A percentile compares a stretch with the other conserved stretches of the same genome.
phyloP scores from a whole-genome alignment of 2,113 vertebrate species.

The Oreochromis niloticus region DNA sequence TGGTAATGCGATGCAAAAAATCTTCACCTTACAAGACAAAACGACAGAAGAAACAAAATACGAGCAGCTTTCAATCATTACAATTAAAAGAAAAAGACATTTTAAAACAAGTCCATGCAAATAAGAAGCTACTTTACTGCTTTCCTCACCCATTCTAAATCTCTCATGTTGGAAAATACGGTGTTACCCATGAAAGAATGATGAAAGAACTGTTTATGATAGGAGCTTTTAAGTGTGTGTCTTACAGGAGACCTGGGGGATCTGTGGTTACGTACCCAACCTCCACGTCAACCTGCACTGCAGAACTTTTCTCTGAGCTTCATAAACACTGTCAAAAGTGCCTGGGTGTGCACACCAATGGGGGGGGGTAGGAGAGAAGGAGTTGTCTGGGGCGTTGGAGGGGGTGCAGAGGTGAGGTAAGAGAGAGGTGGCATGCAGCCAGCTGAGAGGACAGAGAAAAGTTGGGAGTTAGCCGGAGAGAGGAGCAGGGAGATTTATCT shows the following conservation, averaged over 20 bases:
- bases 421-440: slow-evolving; percentile 39
- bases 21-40: background rate
- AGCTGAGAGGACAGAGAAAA: slow-evolving; percentile 57
- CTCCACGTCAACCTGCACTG: slow-evolving; percentile 67
- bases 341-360: slow-evolving; percentile 61
- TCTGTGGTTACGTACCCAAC: slow-evolving; percentile 7
- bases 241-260: background rate
- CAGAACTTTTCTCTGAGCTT: slow-evolving; percentile 70
- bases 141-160: background rate
- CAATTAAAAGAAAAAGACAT: background rate
- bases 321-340: slow-evolving; percentile 60
- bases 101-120: background rate
- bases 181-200: background rate
- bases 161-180: background rate
- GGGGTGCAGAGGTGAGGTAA: background rate
- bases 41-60: background rate
- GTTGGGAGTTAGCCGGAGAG: slow-evolving; percentile 57
- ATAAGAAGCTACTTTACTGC: background rate
- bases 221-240: background rate
- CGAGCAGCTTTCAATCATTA: background rate
- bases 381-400: background rate
- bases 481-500: slow-evolving; percentile 7
- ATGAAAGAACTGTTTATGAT: slow-evolving; percentile 12
- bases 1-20: background rate
- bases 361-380: background rate